phyloP scores from a whole-genome alignment of 2,797 vertebrate species.

The Anabas testudineus region DNA sequence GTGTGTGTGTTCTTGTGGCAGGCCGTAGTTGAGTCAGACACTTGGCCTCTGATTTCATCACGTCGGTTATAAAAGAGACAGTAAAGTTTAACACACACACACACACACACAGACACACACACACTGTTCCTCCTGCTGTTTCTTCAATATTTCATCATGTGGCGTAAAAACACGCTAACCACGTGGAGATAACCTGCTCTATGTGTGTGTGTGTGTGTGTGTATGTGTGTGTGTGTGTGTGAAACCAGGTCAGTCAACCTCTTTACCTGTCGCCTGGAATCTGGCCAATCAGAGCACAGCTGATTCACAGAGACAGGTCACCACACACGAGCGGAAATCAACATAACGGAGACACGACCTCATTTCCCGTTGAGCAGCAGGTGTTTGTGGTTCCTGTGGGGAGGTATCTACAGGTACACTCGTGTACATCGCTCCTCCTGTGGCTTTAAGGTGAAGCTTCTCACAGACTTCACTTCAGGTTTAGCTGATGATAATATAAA shows the following conservation, averaged over 20 bases:
- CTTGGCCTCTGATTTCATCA: constrained; percentile 87
- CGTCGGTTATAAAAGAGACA: constrained; percentile 83
- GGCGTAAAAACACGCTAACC: constrained; percentile 74
- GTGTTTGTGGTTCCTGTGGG: constrained; percentile 33
- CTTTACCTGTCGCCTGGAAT: constrained; percentile 49
- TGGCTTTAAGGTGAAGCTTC: neutral
- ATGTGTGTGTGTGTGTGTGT: constrained; percentile 29
- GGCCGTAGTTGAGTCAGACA: constrained; percentile 81
- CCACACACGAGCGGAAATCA: constrained; percentile 34
- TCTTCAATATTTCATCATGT: constrained; percentile 83
- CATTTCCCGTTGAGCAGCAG: constrained; percentile 52
- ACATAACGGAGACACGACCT: constrained; percentile 53
- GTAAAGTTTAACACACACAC: constrained; percentile 72
- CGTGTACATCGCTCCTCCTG: neutral
- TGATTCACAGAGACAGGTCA: constrained; percentile 21
- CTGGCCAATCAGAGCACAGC: constrained; percentile 32
- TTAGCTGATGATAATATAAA: too few species aligned
- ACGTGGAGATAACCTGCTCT: constrained; percentile 74
- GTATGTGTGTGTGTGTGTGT: constrained; percentile 23
- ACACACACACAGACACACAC: constrained; percentile 12
- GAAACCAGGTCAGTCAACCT: constrained; percentile 60
- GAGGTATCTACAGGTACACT: constrained; percentile 29
- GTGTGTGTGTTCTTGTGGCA: constrained; percentile 59
- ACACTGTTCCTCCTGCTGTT: constrained; percentile 61
- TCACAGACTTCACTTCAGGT: too few species aligned